Percentiles rank a stretch among this genome's conserved stretches.
Conservation (phyloP, 2,113 vertebrate genomes). For the Lophura nycthemera region DNA sequence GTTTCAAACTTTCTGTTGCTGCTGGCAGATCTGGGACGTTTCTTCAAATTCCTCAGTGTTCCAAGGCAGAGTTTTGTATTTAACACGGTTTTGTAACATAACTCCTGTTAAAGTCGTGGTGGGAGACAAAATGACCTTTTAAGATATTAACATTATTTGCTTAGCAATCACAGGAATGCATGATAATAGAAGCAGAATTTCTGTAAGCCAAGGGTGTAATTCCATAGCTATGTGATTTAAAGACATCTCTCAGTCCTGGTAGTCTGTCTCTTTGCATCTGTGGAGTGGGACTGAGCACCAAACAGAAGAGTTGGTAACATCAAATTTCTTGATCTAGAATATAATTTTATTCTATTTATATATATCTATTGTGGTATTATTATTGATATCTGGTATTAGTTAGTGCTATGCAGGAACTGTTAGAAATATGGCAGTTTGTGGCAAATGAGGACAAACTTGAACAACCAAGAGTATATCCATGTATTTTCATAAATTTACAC, state of each 20-base stretch:
- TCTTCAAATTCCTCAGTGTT: background rate
- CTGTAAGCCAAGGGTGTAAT: background rate
- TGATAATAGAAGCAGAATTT: background rate
- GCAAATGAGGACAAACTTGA: background rate
- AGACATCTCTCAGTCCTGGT: background rate
- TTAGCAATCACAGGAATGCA: background rate
- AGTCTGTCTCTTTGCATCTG: background rate
- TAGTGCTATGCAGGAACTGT: background rate
- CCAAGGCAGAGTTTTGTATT: background rate
- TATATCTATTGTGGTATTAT: too few species aligned
- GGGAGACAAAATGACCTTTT: background rate
- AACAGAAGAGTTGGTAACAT: background rate
- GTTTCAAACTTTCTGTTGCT: background rate
- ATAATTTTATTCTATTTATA: too few species aligned
- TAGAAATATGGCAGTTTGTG: background rate
- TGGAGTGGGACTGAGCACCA: background rate
- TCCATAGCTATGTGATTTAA: background rate
- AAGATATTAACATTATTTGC: background rate
- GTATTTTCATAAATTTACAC: background rate
- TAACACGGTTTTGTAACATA: background rate
- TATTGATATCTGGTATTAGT: too few species aligned
- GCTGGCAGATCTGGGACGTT: background rate
- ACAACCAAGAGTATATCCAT: background rate
- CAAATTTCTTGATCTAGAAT: too few species aligned
- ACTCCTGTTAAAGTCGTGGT: background rate